A percentile compares a stretch with the other conserved stretches of the same genome.
Conservation (phyloP, 1,140 invertebrate genomes). For the Daktulosphaira vitifoliae region DNA sequence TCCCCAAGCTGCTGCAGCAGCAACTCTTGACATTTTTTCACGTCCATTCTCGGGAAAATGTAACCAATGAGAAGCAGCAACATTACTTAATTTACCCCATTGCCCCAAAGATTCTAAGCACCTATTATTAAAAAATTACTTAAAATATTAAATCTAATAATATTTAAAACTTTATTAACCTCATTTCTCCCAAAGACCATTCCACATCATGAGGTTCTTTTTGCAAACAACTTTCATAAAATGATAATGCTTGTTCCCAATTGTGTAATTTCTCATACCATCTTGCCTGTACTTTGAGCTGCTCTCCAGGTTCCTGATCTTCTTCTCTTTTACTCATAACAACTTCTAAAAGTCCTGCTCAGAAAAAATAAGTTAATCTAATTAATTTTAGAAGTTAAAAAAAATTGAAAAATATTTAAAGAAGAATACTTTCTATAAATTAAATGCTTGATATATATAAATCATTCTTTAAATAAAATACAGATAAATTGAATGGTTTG, state of each 20-base stretch:
- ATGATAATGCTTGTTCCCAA: slow-evolving; percentile 89
- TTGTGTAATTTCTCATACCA: slow-evolving; percentile 99
- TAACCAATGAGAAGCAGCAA: slow-evolving; percentile 68
- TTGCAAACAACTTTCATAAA: slow-evolving; percentile 65
- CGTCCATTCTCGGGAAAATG: slow-evolving; percentile 59
- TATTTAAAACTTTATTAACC: slow-evolving; percentile 43
- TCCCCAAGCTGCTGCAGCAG: slow-evolving; percentile 91
- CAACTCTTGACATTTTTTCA: slow-evolving; percentile 80
- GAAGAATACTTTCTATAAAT: no score
- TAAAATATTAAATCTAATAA: not conserved
- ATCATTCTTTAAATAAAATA: no score
- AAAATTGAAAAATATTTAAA: no score
- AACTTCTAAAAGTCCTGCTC: slow-evolving; percentile 4
- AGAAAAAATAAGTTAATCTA: no score
- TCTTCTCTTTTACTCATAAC: slow-evolving; percentile 29
- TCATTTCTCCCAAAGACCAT: slow-evolving; percentile 83
- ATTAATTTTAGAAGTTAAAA: no score
- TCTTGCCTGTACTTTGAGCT: slow-evolving; percentile 77
- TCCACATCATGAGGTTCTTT: slow-evolving; percentile 58
- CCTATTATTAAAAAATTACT: not conserved
- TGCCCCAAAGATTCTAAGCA: slow-evolving; percentile 95
- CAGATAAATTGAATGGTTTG: no score
- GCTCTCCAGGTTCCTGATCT: slow-evolving; percentile 44
- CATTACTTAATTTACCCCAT: slow-evolving; percentile 79
- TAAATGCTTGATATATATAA: no score